These are phyloP conservation scores for Cheilosia soror DNA, from an alignment of 2,888 invertebrate species.

Conservation along the genomic window DNA sequence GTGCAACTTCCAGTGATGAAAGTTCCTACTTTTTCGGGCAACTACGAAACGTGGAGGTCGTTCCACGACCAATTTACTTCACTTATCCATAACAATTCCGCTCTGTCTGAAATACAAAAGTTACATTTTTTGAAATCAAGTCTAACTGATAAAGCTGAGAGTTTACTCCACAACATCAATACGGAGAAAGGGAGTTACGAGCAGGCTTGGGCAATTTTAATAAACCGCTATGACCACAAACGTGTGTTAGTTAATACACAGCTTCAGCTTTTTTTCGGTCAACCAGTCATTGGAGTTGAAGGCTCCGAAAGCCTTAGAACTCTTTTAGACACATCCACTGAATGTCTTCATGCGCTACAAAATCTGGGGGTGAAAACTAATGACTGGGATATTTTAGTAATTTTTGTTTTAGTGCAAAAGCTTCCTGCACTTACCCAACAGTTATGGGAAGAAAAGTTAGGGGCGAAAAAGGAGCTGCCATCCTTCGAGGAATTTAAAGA, in stretches of 20 bases:
- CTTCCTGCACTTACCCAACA: too few relatives aligned
- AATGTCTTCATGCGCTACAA: not conserved
- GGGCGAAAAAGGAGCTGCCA: too few relatives aligned
- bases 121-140: not conserved
- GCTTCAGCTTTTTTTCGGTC: not conserved
- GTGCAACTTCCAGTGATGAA: not conserved
- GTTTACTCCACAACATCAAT: too few relatives aligned
- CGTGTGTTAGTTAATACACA: not conserved
- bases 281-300: not conserved
- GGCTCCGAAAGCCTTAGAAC: too few relatives aligned
- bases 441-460: too few relatives aligned
- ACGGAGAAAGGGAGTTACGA: not conserved
- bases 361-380: not conserved
- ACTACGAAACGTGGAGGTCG: slow-evolving; percentile 8
- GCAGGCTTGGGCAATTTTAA: not conserved
- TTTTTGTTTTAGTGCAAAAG: too few relatives aligned
- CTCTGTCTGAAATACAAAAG: slow-evolving; percentile 1
- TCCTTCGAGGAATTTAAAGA: not conserved
- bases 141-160: too few relatives aligned
- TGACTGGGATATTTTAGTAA: too few relatives aligned
- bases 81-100: not conserved
- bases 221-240: slow-evolving; percentile 3
- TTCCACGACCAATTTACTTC: slow-evolving; percentile 4
- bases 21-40: not conserved
- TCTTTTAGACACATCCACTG: too few relatives aligned